phyloP scores from a whole-genome alignment of 2,888 invertebrate species.

The Cerastis rubricosa region DNA sequence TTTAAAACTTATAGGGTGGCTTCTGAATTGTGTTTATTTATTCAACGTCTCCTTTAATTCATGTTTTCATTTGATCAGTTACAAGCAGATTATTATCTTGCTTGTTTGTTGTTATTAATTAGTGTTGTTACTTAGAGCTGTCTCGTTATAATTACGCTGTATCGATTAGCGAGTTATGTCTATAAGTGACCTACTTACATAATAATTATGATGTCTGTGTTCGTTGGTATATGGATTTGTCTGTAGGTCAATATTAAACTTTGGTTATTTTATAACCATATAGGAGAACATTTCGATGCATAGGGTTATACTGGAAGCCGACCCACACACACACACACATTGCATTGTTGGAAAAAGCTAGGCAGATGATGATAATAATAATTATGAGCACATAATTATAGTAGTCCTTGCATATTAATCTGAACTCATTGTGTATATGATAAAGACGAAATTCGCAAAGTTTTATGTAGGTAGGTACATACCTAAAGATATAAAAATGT shows the following conservation, averaged over 20 bases:
- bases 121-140: background rate
- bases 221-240: background rate
- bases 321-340: background rate
- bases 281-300: background rate
- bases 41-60: background rate
- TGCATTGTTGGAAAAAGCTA: background rate
- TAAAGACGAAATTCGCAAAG: background rate
- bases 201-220: background rate
- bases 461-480: background rate
- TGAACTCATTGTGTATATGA: background rate
- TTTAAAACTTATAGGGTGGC: background rate
- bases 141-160: background rate
- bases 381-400: background rate
- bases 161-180: background rate
- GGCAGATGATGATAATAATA: background rate
- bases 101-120: background rate
- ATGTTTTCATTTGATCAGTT: background rate
- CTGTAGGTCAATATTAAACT: background rate
- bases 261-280: background rate
- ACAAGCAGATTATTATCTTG: background rate
- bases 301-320: background rate
- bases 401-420: slow-evolving; percentile 1
- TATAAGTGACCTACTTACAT: background rate
- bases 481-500: slow-evolving; percentile 26
- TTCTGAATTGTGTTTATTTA: background rate